phyloP scores from a whole-genome alignment of 1,140 invertebrate species.

The Metaphire vulgaris region DNA sequence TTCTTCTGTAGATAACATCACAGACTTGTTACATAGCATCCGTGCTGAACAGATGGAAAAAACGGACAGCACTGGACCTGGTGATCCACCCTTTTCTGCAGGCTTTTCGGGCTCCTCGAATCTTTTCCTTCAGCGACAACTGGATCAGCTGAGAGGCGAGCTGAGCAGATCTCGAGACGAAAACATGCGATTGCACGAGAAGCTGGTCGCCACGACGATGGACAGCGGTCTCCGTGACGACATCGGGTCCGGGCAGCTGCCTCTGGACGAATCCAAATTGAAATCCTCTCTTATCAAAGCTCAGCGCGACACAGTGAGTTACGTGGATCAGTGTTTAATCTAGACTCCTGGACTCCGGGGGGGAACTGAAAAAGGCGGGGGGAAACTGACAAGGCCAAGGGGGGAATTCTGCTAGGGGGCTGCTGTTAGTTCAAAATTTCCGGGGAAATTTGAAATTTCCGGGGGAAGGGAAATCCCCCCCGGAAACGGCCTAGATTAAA shows the following conservation, averaged over 20 bases:
- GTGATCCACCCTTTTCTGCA: not conserved
- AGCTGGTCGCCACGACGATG: not conserved
- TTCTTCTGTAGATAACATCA: not conserved
- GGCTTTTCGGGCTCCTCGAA: not conserved
- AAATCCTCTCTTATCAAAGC: slow-evolving; percentile 37
- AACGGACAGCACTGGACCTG: not conserved
- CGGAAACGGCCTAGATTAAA: too few species aligned
- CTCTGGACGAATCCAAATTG: not conserved
- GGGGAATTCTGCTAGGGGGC: too few species aligned
- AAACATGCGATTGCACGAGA: slow-evolving; percentile 17
- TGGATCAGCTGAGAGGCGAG: slow-evolving; percentile 6
- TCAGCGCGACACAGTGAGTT: slow-evolving; percentile 44
- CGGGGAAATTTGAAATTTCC: too few species aligned
- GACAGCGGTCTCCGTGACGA: not conserved
- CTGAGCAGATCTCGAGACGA: slow-evolving; percentile 3
- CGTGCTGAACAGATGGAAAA: not conserved
- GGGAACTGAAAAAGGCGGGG: too few species aligned
- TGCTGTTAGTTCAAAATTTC: too few species aligned
- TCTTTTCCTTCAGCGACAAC: not conserved
- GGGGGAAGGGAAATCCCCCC: too few species aligned
- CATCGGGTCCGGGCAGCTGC: not conserved
- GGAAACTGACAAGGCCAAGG: too few species aligned
- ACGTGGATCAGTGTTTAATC: too few species aligned
- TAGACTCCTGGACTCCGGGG: too few species aligned
- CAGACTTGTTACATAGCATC: not conserved